Evolutionary conservation across 2,888 invertebrate species (phyloP), one percentile per base, ranked within the genome.

Genomic region (Rhagonycha lutea): DNA sequence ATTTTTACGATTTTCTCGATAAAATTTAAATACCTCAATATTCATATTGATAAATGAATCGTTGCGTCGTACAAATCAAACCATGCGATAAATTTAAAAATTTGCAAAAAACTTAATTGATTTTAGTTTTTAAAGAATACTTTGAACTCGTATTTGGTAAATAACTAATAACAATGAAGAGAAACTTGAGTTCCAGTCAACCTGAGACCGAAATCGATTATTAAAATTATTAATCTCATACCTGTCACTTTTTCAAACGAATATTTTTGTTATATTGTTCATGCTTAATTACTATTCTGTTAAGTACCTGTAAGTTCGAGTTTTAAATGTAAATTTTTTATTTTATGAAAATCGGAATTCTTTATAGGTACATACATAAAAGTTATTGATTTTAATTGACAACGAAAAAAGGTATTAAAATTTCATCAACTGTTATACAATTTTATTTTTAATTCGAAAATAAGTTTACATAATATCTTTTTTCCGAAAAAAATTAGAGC

Each of bases 151-250:
- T 68, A 14, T 47, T 47, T 47, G 12, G 47, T 14, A 29, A 68
- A 68, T 68, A 32, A 32, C 73, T 79, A 75, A 73, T 75, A 78
- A 80, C 80, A 80, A 79, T 79, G 76, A 62, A 74, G 79, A 73
- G 62, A 71, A 78, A 78, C 75, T 79, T 80, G 73, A 73, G 78
- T 78, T 79, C 77, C 80, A 73, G 79, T 69, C 78, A 80, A 81
- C 82, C 79, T 82, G 81, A 83, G 82, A 79, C 83, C 82, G 77
- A 83, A 85, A 85, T 85, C 85, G 84, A 85, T 85, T 85, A 85
- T 85, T 84, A 84, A 84, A 84, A 85, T 85, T 85, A 85, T 85
- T 85, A 85, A 85, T 85, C 84, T 84, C 83, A 81, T 80, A 81
- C 81, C 84, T 83, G 83, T 84, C 84, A 84, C 82, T 76, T 76